These are phyloP conservation scores for Drosophila percnosoma DNA, from an alignment of 2,888 invertebrate species.

Conservation along the genomic window DNA sequence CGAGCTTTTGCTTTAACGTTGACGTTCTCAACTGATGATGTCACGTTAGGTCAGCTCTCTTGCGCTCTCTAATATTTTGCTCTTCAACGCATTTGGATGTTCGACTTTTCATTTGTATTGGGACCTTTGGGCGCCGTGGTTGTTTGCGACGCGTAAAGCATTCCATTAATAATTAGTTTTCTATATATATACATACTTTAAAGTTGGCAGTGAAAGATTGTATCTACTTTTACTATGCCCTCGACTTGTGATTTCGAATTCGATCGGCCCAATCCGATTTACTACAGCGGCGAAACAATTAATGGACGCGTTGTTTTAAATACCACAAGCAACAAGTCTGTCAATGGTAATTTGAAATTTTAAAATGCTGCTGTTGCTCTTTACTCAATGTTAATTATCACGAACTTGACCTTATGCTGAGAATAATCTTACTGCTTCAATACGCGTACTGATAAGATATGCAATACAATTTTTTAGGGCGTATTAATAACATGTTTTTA, in stretches of 20 bases:
- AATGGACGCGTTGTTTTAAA: conserved; percentile 62
- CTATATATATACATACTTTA: background rate
- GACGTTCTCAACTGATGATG: conserved; percentile 52
- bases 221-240: conserved; percentile 43
- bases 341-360: conserved; percentile 53
- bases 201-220: background rate
- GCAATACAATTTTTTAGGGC: background rate
- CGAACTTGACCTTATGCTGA: background rate
- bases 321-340: conserved; percentile 56
- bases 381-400: conserved; percentile 87
- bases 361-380: background rate
- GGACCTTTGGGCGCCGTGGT: background rate
- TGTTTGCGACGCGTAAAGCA: conserved; percentile 7
- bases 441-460: conserved; percentile 3
- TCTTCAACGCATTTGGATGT: background rate
- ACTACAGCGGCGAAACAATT: conserved; percentile 74
- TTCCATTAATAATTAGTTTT: background rate
- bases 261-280: conserved; percentile 71
- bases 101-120: conserved; percentile 29
- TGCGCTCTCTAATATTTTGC: conserved; percentile 9
- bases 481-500: background rate
- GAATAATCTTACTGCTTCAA: conserved; percentile 2
- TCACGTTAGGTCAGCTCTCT: conserved; percentile 38
- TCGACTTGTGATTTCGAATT: conserved; percentile 64
- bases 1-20: conserved; percentile 21